Evolutionary conservation across 2,888 invertebrate species (phyloP).

Genomic region (Colostygia pectinataria): DNA sequence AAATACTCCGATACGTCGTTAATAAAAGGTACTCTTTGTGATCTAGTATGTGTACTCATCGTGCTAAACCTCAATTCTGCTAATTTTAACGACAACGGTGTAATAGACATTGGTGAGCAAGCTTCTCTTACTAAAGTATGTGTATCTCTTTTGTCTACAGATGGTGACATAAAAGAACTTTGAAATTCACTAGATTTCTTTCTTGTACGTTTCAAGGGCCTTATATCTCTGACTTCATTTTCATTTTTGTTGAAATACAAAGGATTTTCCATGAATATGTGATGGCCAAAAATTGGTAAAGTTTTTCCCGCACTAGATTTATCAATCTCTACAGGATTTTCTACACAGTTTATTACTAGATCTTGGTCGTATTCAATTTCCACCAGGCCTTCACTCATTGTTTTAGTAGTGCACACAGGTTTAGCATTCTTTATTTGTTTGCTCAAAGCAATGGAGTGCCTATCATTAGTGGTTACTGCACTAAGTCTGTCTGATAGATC

Average conservation of each 20-base stretch:
- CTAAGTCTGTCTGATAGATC: constrained; percentile 68
- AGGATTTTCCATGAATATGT: constrained; percentile 75
- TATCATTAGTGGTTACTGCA: constrained; percentile 54
- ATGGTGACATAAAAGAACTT: constrained; percentile 74
- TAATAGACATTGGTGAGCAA: constrained; percentile 78
- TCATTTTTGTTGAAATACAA: constrained; percentile 76
- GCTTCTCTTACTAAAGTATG: constrained; percentile 71
- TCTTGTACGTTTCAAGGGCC: constrained; percentile 69
- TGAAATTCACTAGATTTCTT: constrained; percentile 76
- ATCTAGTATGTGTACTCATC: constrained; percentile 68
- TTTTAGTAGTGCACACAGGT: constrained; percentile 67
- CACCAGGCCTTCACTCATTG: constrained; percentile 76
- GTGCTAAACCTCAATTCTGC: constrained; percentile 83
- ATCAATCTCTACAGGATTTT: constrained; percentile 58
- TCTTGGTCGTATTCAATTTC: constrained; percentile 82
- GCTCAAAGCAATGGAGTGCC: constrained; percentile 52
- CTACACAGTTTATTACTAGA: constrained; percentile 69
- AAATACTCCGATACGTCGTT: constrained; percentile 78
- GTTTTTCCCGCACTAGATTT: constrained; percentile 66
- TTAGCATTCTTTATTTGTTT: constrained; percentile 48
- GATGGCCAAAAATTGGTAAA: constrained; percentile 76
- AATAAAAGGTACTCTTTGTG: constrained; percentile 53
- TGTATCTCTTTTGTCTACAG: constrained; percentile 69
- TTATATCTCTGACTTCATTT: constrained; percentile 56
- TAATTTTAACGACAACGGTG: constrained; percentile 84